These are phyloP conservation scores for Maniola jurtina DNA, from an alignment of 1,140 invertebrate genomes.

Conservation along the genomic window DNA sequence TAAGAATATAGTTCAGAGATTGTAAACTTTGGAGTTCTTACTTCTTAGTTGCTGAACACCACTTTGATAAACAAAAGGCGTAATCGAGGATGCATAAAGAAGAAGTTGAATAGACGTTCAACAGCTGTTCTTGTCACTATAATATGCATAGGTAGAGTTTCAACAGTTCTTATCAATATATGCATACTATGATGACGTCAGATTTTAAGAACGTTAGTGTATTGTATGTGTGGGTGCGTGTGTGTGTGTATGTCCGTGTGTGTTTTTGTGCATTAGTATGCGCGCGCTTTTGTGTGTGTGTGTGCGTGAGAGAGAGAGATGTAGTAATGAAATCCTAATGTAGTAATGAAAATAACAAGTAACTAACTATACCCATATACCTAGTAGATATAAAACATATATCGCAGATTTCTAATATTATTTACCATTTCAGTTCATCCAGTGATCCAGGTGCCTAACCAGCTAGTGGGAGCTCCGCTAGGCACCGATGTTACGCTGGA, in stretches of 20 bases:
- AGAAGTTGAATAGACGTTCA: neutral
- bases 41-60: neutral
- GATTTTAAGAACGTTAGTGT: no score
- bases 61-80: slow-evolving; percentile 3
- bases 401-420: neutral
- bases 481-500: slow-evolving; percentile 92
- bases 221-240: no score
- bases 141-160: neutral
- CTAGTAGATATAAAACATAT: no score
- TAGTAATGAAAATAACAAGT: no score
- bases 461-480: slow-evolving; percentile 91
- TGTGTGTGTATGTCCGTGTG: no score
- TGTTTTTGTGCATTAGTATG: no score
- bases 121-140: neutral
- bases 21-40: neutral
- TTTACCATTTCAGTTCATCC: slow-evolving; percentile 85
- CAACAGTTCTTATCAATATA: no score
- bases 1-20: neutral
- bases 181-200: no score
- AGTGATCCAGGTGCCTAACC: slow-evolving; percentile 92
- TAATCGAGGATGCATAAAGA: neutral
- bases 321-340: no score
- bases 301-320: no score
- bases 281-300: no score
- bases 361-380: no score